Percentiles rank a stretch among this genome's conserved stretches.
These are phyloP conservation scores for Macheiramphus alcinus DNA, from an alignment of 2,113 vertebrate genomes.

Conservation along the genomic window DNA sequence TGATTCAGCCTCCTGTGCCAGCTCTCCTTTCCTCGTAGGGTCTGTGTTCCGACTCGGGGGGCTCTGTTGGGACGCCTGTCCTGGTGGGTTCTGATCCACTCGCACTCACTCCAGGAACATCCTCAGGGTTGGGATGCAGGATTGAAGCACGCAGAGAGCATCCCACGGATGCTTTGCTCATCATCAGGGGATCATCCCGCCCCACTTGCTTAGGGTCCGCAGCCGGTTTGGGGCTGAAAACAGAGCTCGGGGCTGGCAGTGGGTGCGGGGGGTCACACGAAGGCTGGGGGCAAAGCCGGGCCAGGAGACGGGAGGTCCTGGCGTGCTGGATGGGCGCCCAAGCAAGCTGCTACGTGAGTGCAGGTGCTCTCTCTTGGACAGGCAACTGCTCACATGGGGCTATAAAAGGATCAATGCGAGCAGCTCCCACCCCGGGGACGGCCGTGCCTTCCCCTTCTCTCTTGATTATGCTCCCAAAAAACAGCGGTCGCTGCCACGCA, in stretches of 20 bases:
- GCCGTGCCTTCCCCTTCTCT: neutral
- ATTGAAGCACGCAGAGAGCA: fast-evolving
- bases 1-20: neutral
- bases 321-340: neutral
- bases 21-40: neutral
- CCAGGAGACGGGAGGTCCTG: neutral
- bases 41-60: fast-evolving
- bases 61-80: neutral
- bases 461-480: fast-evolving
- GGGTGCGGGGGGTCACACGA: neutral
- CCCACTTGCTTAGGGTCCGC: fast-evolving
- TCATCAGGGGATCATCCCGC: neutral
- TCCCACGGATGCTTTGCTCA: neutral
- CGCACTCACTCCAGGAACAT: neutral
- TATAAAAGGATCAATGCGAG: neutral
- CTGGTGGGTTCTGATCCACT: neutral
- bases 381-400: neutral
- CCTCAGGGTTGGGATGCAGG: neutral
- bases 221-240: neutral
- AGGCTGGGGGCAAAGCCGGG: neutral
- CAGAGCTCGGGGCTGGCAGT: fast-evolving
- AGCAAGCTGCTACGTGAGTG: neutral
- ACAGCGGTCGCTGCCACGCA: fast-evolving
- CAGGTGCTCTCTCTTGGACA: neutral
- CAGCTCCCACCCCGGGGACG: neutral